Base-by-base conservation (phyloP, 2,113 vertebrate species). In the Limanda limanda region DNA sequence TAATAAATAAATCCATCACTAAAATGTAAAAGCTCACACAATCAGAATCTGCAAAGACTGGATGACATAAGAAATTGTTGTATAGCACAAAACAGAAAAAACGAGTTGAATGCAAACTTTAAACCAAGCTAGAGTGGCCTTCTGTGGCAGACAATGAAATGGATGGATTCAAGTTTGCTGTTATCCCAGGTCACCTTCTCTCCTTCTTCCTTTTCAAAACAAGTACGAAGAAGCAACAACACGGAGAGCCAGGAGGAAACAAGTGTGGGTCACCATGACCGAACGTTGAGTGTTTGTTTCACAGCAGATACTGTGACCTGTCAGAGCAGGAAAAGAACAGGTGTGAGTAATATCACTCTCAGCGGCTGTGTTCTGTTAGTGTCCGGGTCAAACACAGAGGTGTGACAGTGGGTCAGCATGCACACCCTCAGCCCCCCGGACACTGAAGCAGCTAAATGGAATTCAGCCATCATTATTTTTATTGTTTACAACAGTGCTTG, bases 141-240 rank as follows among this genome's bases (percentile, higher is more conserved):
- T 65, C 52, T 42, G n/a, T 72, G n/a, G 47, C 47, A 57, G 48
- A 67, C 59, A 71, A 8, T 31, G 31, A 31, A 56, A 62, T 67
- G 12, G 37, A 61, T 64, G 37, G 10, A 31, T 21, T 35, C n/a
- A 11, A 24, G n/a, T 54, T 62, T 52, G 47, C 14, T 20, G n/a
- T 40, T 62, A 24, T 31, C 27, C 5, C 27, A 31, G 27, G 27
- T 31, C 20, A 31, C 58, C 27, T 40, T 5, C 35, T 47, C 27
- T 40, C 11, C 35, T 21, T 14, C 27, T 24, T 18, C 20, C 20
- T 2, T 27, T 54, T 62, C n/a, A 52, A 35, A 23, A 48, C 25
- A 23, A 47, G 6, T 6, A 27, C 25, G 17, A 51, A 48, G 25
- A 40, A 48, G 20, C 47, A 55, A 15, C 2, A 54, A 17, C 35